phyloP scores from a whole-genome alignment of 2,888 invertebrate genomes.

The Ceratothoa steindachneri region DNA sequence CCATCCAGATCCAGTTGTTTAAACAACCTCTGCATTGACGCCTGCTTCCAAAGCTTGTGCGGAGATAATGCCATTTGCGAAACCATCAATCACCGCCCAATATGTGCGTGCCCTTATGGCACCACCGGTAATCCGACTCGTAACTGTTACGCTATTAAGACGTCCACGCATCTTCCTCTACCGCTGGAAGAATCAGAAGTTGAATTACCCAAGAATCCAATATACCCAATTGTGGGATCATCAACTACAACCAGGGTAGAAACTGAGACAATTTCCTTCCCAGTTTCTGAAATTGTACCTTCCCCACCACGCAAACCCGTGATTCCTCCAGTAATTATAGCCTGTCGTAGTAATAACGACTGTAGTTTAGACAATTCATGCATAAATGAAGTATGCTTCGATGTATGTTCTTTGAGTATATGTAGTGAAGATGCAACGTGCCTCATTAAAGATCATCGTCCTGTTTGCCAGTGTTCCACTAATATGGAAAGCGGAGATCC shows the following conservation, averaged over 20 bases:
- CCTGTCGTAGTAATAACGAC: slow-evolving; percentile 43
- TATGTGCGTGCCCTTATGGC: slow-evolving; percentile 52
- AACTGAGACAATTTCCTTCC: slow-evolving; percentile 4
- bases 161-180: slow-evolving; percentile 26
- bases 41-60: slow-evolving; percentile 50
- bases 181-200: not conserved
- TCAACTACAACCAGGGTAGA: not conserved
- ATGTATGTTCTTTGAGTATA: slow-evolving; percentile 56
- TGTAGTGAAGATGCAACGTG: slow-evolving; percentile 71
- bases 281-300: slow-evolving; percentile 9
- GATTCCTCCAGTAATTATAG: slow-evolving; percentile 18
- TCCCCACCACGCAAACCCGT: slow-evolving; percentile 25
- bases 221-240: slow-evolving; percentile 17
- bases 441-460: slow-evolving; percentile 64
- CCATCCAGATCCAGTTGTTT: slow-evolving; percentile 50
- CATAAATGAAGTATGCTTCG: slow-evolving; percentile 37
- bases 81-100: slow-evolving; percentile 50
- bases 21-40: slow-evolving; percentile 48
- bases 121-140: slow-evolving; percentile 51
- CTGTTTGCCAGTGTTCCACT: slow-evolving; percentile 41
- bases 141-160: slow-evolving; percentile 49
- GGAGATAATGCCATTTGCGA: slow-evolving; percentile 50
- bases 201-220: too few species aligned
- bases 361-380: slow-evolving; percentile 37
- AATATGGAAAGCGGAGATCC: slow-evolving; percentile 54